Evolutionary conservation across 2,888 invertebrate species (phyloP), one percentile per base, ranked within the genome.

Genomic region (Phortica magna): DNA sequence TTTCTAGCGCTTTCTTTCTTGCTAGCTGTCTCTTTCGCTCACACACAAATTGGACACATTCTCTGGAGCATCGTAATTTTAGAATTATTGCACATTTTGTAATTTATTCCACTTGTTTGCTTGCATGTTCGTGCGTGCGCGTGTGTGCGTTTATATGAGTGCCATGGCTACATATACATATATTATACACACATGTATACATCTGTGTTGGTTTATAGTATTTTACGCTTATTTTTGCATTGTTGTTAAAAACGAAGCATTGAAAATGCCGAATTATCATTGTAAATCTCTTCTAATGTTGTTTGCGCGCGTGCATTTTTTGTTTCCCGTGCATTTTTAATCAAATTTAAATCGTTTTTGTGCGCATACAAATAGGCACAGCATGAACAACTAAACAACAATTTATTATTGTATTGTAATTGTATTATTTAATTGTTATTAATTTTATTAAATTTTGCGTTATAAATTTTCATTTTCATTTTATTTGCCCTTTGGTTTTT

Each of bases 1-100:
- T 48, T 7, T 48, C 48, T 12, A 6, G 2, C 72, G 55, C 74
- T 41, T 39, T 68, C 73, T 17, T 0, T 19, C 17, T n/a, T 42
- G 39, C 57, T 39, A 59, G 57, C 65, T 55, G 10, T 77, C 73
- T 53, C 73, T 71, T n/a, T n/a, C 71, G 76, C 57, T 12, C 43
- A 68, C 75, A 71, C 61, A 68, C 61, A 19, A 71, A 19, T 10
- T n/a, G 12, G 55, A 55, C 64, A 76, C 67, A 75, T 75, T 78
- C 80, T 71, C 81, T 59, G 76, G 59, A 78, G 79, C 59, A 79
- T 81, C 74, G 80, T 82, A 80, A 83, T 82, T 83, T 80, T 79
- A 73, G 82, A 88, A 84, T 85, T 83, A 87, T 83, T 83, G 78
- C 81, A 80, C 81, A 83, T 80, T 82, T 80, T 81, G 76, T 79